Conservation (phyloP, 1,140 invertebrate species). For the Triops longicaudatus region DNA sequence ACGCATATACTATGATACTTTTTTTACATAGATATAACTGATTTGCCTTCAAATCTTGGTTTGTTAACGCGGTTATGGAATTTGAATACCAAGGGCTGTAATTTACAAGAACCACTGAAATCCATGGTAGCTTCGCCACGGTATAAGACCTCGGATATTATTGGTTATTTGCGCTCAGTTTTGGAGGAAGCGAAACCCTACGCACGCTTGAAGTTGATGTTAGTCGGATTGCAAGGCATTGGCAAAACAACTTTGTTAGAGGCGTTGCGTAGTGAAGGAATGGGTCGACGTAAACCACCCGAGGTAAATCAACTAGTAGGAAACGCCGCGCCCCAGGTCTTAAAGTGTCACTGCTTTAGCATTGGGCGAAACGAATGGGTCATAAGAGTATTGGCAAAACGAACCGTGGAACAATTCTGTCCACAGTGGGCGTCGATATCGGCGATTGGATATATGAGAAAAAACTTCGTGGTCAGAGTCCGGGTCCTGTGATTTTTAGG, state of each 20-base stretch:
- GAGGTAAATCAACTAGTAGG: slow-evolving; percentile 47
- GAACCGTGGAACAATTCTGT: slow-evolving; percentile 57
- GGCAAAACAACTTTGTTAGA: slow-evolving; percentile 90
- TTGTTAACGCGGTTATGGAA: slow-evolving; percentile 89
- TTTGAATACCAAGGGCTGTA: slow-evolving; percentile 83
- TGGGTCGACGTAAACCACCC: slow-evolving; percentile 59
- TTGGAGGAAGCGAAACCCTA: slow-evolving; percentile 87
- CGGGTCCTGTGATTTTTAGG: slow-evolving; percentile 83
- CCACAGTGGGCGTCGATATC: slow-evolving; percentile 95
- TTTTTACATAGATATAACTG: slow-evolving; percentile 54
- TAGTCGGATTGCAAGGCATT: slow-evolving; percentile 88
- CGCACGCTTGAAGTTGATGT: slow-evolving; percentile 93
- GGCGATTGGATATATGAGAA: slow-evolving; percentile 90
- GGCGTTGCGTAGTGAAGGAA: slow-evolving; percentile 75
- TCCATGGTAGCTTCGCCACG: slow-evolving; percentile 88
- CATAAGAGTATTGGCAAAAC: slow-evolving; percentile 71
- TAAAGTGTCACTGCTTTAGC: slow-evolving; percentile 43
- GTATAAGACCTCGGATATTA: slow-evolving; percentile 92
- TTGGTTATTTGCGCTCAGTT: slow-evolving; percentile 87
- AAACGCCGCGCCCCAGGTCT: slow-evolving; percentile 18
- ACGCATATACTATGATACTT: too few species aligned
- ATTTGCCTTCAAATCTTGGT: slow-evolving; percentile 90
- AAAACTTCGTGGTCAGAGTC: slow-evolving; percentile 55
- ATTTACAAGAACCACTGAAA: slow-evolving; percentile 76
- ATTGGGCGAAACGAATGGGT: slow-evolving; percentile 91